Conservation (phyloP, 2,888 invertebrate species). For the Allacma fusca region DNA sequence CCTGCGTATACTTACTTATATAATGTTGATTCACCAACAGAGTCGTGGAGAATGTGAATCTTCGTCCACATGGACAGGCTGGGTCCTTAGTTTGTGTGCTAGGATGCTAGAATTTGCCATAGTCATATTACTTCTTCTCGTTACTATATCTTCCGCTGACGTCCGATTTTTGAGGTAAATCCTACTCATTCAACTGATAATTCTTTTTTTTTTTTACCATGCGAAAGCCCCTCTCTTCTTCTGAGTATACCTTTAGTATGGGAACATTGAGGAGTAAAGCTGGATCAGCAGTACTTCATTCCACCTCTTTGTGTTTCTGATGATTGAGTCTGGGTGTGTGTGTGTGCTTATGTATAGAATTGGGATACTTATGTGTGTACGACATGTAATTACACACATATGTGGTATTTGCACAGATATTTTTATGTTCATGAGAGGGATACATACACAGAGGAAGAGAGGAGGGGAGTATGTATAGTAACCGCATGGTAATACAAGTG, state of each 20-base stretch:
- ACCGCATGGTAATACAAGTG: background rate
- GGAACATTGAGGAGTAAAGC: slow-evolving; percentile 6
- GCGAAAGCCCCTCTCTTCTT: background rate
- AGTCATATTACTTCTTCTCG: slow-evolving; percentile 62
- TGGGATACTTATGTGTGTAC: no score
- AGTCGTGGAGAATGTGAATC: slow-evolving; percentile 61
- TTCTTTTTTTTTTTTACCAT: background rate
- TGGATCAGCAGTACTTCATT: slow-evolving; percentile 27
- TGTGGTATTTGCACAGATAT: slow-evolving; percentile 5
- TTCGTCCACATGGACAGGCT: slow-evolving; percentile 61
- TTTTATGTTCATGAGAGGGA: background rate
- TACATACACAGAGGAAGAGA: no score
- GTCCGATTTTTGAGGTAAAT: slow-evolving; percentile 61
- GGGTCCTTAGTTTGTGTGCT: slow-evolving; percentile 62
- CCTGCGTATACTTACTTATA: no score
- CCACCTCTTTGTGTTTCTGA: slow-evolving; percentile 2
- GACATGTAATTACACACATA: slow-evolving; percentile 14
- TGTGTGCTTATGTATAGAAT: no score
- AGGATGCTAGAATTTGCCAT: slow-evolving; percentile 62
- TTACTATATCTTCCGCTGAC: slow-evolving; percentile 62
- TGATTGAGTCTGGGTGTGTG: background rate
- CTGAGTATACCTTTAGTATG: background rate
- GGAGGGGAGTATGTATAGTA: background rate
- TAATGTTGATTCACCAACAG: slow-evolving; percentile 43
- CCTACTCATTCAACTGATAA: slow-evolving; percentile 33